Evolutionary conservation across 2,113 vertebrate genomes (phyloP), one percentile per base, ranked within the genome.

Genomic region (Agelaius tricolor): DNA sequence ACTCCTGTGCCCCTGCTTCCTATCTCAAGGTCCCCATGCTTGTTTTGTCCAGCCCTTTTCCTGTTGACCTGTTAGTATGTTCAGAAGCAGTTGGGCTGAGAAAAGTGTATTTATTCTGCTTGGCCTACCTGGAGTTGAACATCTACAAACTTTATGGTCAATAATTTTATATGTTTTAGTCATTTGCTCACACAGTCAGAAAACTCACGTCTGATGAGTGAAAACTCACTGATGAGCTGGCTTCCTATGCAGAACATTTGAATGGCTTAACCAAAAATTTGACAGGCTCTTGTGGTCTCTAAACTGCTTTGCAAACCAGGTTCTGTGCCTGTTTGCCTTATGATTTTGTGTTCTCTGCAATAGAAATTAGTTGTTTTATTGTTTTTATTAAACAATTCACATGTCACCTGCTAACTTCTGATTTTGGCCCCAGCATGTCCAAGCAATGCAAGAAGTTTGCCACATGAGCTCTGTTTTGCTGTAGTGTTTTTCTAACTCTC

Each of bases 141-240:
- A 41, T 35, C n/a, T 77, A 22, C 10, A 11, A 27, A 5, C 27
- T 41, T 63, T 80, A n/a, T 77, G 31, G 47, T 58, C 43, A 31
- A 24, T 19, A 15, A 47, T 6, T 73, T 81, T 44, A 2, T 51
- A 2, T 68, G 4, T 55, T 84, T 26, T 28, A 44, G 49, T 73
- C 15, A 28, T 65, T 69, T 88, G 20, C 20, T 13, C 33, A 67
- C 15, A 37, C 46, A 22, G 22, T 47, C 27, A 63, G n/a, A 72
- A 94, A 73, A 7, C 4, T 15, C 4, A 0, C 10, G 3, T 52
- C 11, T 0, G 0, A 15, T 73, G 55, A 78, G 28, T 0, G 0
- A 15, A 35, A 35, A 35, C 35, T 35, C 35, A 35, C 35, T 0
- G 0, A 15, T 73, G 55, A 78, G 28, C 37, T 81, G 59, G 6